These are phyloP conservation scores for Stichodactyla mertensii DNA, from an alignment of 64 coral and sea anemone species.

Conservation along the genomic window DNA sequence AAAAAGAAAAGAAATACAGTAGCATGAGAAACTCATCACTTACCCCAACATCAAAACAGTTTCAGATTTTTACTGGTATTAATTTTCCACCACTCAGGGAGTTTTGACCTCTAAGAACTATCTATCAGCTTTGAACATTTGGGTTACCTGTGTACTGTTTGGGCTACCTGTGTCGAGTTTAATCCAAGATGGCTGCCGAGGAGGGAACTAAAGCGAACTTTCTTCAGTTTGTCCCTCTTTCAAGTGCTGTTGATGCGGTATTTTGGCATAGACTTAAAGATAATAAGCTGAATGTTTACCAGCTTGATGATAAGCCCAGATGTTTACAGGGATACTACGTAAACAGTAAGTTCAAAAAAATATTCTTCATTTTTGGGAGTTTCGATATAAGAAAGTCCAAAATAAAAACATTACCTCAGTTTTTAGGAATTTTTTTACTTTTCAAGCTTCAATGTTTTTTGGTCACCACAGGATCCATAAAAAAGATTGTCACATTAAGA, in stretches of 20 bases:
- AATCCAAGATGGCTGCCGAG: constrained; percentile 12
- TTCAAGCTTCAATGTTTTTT: no score
- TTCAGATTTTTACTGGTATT: no score
- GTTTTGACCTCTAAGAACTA: no score
- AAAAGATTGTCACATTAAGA: not conserved
- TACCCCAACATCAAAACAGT: no score
- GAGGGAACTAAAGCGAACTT: not conserved
- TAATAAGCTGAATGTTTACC: constrained; percentile 94
- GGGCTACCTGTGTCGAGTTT: not conserved
- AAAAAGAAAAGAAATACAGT: no score
- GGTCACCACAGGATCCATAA: no score
- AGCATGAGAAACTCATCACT: no score
- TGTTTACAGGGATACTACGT: constrained; percentile 79
- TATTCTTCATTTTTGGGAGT: not conserved
- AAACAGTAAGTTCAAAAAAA: constrained; percentile 68
- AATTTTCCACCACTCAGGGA: no score
- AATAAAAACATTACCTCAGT: not conserved
- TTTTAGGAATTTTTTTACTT: not conserved
- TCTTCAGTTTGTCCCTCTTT: constrained; percentile 92
- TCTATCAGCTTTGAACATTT: not conserved
- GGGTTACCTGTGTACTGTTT: not conserved
- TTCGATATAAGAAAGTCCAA: not conserved
- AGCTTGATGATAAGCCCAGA: constrained; percentile 85
- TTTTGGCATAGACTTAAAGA: constrained; percentile 94
- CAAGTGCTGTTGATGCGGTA: constrained; percentile 92